A percentile compares a stretch with the other conserved stretches of the same genome.
phyloP scores from a whole-genome alignment of 2,888 invertebrate species.

The Agrochola litura region DNA sequence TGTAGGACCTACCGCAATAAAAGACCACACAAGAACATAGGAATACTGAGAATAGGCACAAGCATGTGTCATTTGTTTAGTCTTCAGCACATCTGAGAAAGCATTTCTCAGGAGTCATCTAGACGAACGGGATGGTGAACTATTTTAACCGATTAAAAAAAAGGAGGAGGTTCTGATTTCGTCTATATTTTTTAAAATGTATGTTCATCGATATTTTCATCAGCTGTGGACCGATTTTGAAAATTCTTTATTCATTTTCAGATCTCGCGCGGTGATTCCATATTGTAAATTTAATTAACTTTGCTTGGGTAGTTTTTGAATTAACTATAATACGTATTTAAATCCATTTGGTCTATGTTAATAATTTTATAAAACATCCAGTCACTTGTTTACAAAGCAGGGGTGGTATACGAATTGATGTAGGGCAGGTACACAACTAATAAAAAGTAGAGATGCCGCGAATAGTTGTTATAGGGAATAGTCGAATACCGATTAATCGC shows the following conservation, averaged over 20 bases:
- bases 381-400: too few relatives aligned
- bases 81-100: slow-evolving; percentile 51
- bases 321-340: too few relatives aligned
- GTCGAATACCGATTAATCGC: too few relatives aligned
- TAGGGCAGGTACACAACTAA: too few relatives aligned
- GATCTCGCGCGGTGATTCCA: background rate
- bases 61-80: slow-evolving; percentile 72
- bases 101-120: slow-evolving; percentile 38
- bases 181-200: too few relatives aligned
- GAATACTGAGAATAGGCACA: slow-evolving; percentile 7
- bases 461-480: too few relatives aligned
- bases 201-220: too few relatives aligned
- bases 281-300: background rate
- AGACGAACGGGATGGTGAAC: slow-evolving; percentile 1
- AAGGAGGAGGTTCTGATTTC: background rate
- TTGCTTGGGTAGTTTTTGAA: background rate
- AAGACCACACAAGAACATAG: slow-evolving; percentile 6
- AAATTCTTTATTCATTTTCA: background rate
- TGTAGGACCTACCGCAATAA: slow-evolving; percentile 26
- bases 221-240: too few relatives aligned
- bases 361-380: too few relatives aligned
- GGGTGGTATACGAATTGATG: too few relatives aligned
- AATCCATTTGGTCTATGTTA: too few relatives aligned
- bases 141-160: background rate
- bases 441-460: too few relatives aligned